phyloP scores from a whole-genome alignment of 2,797 vertebrate species.

The Sebastes umbrosus region DNA sequence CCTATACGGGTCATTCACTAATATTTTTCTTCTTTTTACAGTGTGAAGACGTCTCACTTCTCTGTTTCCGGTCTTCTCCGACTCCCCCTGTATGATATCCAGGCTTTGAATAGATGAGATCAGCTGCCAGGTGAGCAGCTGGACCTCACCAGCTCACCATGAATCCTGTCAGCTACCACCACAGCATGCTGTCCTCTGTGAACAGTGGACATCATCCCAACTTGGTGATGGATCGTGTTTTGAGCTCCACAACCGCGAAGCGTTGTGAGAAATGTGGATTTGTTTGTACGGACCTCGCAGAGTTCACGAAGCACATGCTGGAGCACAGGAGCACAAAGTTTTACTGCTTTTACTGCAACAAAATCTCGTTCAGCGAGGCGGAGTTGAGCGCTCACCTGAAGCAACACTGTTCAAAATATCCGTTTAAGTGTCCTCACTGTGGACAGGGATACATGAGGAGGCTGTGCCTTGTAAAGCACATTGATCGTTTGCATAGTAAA shows the following conservation, averaged over 20 bases:
- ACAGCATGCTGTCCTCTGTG: constrained; percentile 40
- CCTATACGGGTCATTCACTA: not conserved
- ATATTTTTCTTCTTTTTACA: constrained; percentile 12
- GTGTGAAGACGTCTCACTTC: not conserved
- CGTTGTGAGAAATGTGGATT: constrained; percentile 92
- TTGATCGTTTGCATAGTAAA: constrained; percentile 87
- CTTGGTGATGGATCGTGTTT: constrained; percentile 30
- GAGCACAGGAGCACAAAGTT: constrained; percentile 90
- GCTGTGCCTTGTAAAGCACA: constrained; percentile 93
- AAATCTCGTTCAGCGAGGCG: constrained; percentile 88
- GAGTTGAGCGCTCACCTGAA: constrained; percentile 92
- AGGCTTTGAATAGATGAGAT: constrained; percentile 1
- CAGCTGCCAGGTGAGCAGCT: constrained; percentile 45
- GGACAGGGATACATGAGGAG: constrained; percentile 91
- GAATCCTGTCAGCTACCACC: constrained; percentile 70
- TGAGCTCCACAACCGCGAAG: constrained; percentile 62
- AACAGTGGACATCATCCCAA: constrained; percentile 34
- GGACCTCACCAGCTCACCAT: constrained; percentile 38
- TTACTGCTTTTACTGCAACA: constrained; percentile 91
- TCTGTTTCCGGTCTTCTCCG: too few relatives aligned
- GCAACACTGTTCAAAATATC: constrained; percentile 88
- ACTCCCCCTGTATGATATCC: not conserved
- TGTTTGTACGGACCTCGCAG: constrained; percentile 83
- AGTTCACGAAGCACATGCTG: constrained; percentile 85
- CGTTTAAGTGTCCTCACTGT: constrained; percentile 90